These are phyloP conservation scores for Lepilemur septentrionalis DNA, from an alignment of 2,797 vertebrate genomes.

Conservation along the genomic window DNA sequence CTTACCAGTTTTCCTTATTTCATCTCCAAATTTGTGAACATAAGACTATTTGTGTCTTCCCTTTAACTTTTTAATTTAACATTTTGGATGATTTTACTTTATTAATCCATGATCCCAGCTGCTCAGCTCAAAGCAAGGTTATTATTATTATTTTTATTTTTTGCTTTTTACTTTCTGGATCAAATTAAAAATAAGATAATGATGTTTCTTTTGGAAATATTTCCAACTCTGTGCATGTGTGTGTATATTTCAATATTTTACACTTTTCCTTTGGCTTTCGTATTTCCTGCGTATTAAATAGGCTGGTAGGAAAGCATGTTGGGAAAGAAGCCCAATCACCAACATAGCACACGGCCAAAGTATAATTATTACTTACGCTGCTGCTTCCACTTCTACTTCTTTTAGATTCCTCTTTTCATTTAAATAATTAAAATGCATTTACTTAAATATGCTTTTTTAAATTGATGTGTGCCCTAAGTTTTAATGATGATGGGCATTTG, in stretches of 20 bases:
- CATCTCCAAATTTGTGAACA: background rate
- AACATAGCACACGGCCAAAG: background rate
- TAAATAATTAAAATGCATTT: background rate
- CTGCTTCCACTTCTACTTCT: background rate
- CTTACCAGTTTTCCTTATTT: background rate
- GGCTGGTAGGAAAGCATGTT: background rate
- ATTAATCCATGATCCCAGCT: background rate
- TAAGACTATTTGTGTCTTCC: background rate
- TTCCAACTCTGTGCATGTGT: background rate
- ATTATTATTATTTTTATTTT: background rate
- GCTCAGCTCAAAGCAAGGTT: background rate
- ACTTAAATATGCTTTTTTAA: background rate
- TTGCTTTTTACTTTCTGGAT: background rate
- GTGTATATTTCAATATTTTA: background rate
- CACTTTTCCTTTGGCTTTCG: background rate
- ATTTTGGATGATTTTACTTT: background rate
- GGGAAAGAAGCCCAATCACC: background rate
- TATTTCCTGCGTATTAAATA: background rate
- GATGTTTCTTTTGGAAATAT: background rate
- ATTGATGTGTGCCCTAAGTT: background rate
- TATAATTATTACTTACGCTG: background rate
- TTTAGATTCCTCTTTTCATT: background rate
- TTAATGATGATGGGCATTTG: background rate
- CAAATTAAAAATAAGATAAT: slow-evolving; percentile 1
- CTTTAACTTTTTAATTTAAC: slow-evolving; percentile 13